Evolutionary conservation across 2,888 invertebrate species (phyloP).

Genomic region (Dendrolimus houi): DNA sequence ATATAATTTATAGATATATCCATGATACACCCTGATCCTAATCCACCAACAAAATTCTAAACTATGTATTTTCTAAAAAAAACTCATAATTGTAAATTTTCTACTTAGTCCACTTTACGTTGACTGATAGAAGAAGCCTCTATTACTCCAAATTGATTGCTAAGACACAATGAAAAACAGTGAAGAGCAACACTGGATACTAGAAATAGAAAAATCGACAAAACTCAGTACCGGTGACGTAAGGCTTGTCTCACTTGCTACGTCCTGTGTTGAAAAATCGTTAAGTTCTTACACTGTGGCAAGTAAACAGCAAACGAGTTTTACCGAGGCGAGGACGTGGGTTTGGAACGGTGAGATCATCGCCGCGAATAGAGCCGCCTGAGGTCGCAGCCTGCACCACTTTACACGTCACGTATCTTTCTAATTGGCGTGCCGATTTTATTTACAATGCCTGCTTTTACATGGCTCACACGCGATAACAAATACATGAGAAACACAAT

Average conservation of each 20-base stretch:
- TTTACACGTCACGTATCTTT: constrained; percentile 61
- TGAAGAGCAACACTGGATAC: background rate
- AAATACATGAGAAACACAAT: constrained; percentile 10
- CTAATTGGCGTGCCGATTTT: constrained; percentile 58
- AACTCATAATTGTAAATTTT: too few relatives aligned
- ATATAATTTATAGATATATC: too few relatives aligned
- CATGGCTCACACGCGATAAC: constrained; percentile 37
- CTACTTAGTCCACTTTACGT: too few relatives aligned
- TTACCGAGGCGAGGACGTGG: constrained; percentile 65
- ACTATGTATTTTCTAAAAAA: too few relatives aligned
- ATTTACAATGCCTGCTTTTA: constrained; percentile 44
- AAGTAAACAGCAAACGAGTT: constrained; percentile 74
- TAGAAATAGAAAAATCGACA: constrained; percentile 19
- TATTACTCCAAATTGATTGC: too few relatives aligned
- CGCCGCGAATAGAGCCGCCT: constrained; percentile 56
- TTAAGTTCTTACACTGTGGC: constrained; percentile 54
- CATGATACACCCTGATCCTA: too few relatives aligned
- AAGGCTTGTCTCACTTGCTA: constrained; percentile 35
- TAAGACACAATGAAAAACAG: too few relatives aligned
- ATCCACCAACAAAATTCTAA: too few relatives aligned
- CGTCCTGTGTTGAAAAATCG: constrained; percentile 52
- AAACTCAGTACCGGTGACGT: constrained; percentile 39
- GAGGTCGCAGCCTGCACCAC: constrained; percentile 66
- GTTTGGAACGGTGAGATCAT: constrained; percentile 65
- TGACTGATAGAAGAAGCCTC: too few relatives aligned